Evolutionary conservation across 2,113 vertebrate genomes (phyloP), one percentile per base, ranked within the genome.

Genomic region (Dendropsophus ebraccatus): DNA sequence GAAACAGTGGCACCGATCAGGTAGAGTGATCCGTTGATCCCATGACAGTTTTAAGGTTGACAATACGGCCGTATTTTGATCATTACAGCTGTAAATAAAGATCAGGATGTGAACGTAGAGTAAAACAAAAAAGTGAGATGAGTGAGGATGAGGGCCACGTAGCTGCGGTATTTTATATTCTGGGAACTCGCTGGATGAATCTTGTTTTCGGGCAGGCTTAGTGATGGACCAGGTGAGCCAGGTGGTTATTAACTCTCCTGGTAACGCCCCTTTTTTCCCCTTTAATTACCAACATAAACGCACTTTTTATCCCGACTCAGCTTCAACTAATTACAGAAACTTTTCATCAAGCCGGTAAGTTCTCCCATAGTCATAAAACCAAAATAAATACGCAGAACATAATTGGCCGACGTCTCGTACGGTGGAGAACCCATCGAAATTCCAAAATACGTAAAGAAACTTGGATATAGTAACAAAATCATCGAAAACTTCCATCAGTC

Each of bases 401-500:
- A 79, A 80, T 54, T 80, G 54, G 23, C 14, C n/a, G 25, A 78
- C 6, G 32, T 17, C 54, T 62, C 21, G 13, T 21, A 62, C 21
- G 25, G 13, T 4, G 25, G 77, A 23, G 4, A 60, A 80, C 25
- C 54, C 32, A 80, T 62, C 77, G 47, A 62, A 35, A 45, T 41
- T 79, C 56, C 37, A 4, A 28, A 60, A 45, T 60, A 23, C 60
- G 54, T 54, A 25, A 19, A 60, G 16, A 45, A 80, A 60, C 32
- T 45, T 30, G 41, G 35, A 21, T 80, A n/a, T 45, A 45, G 41
- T 60, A 79, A 80, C 54, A 62, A 41, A 4, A 5, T 62, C 58
- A 16, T n/a, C 25, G 32, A 62, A 80, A 80, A 80, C 32, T 80
- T 62, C 54, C 77, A 35, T 60, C 35, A 62, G n/a, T 60, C 54